A percentile compares a stretch with the other conserved stretches of the same genome.
These are phyloP conservation scores for Micoletzkya japonica DNA, from an alignment of 2,888 invertebrate genomes.

Conservation along the genomic window DNA sequence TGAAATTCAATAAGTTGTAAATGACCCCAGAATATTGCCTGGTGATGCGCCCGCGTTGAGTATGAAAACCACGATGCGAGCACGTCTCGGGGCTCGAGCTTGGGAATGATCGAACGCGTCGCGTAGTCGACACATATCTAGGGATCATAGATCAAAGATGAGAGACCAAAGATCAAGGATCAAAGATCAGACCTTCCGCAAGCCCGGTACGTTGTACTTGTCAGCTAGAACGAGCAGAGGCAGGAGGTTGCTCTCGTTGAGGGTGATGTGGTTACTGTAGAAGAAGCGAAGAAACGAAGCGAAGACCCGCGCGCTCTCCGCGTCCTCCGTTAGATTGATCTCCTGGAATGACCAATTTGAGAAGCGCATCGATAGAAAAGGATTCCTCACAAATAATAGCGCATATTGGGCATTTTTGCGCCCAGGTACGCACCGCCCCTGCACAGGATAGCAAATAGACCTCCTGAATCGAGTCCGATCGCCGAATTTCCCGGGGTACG, in stretches of 20 bases:
- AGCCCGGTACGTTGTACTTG: constrained; percentile 66
- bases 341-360: constrained; percentile 46
- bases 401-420: no score
- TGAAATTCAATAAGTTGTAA: background rate
- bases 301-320: constrained; percentile 64
- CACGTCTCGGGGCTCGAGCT: constrained; percentile 65
- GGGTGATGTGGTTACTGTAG: constrained; percentile 66
- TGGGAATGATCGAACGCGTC: constrained; percentile 64
- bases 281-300: constrained; percentile 65
- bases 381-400: no score
- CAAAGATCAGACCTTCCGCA: constrained; percentile 55
- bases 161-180: background rate
- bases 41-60: constrained; percentile 64
- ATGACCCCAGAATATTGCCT: constrained; percentile 33
- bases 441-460: no score
- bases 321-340: constrained; percentile 64
- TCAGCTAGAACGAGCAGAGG: constrained; percentile 67
- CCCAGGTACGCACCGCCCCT: no score
- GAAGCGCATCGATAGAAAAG: no score
- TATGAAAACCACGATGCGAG: constrained; percentile 68
- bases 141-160: background rate
- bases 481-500: no score
- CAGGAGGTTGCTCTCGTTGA: constrained; percentile 65
- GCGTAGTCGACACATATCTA: constrained; percentile 66
- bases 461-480: no score